Evolutionary conservation across 2,797 vertebrate genomes (phyloP).

Genomic region (Brotula barbata): DNA sequence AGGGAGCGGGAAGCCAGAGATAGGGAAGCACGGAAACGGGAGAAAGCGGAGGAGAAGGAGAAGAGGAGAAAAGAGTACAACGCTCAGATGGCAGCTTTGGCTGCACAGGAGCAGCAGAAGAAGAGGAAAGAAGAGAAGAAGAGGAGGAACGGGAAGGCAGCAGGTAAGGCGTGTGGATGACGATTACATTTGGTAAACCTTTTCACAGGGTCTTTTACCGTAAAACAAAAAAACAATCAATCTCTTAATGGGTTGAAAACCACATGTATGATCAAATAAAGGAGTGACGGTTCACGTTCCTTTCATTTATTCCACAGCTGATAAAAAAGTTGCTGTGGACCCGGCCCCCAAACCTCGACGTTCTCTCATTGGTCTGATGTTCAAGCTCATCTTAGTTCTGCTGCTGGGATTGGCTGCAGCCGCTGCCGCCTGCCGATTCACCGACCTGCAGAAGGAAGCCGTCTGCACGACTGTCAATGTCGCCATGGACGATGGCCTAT

Average conservation of each 20-base stretch:
- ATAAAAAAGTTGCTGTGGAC: conserved; percentile 70
- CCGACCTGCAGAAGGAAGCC: conserved; percentile 81
- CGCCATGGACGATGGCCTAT: conserved; percentile 80
- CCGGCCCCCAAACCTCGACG: conserved; percentile 66
- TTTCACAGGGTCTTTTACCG: too few species aligned
- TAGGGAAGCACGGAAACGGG: conserved; percentile 86
- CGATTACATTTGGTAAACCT: too few species aligned
- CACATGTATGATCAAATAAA: too few species aligned
- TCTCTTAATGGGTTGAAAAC: too few species aligned
- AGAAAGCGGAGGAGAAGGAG: conserved; percentile 96
- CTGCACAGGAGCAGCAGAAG: conserved; percentile 81
- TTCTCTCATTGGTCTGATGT: conserved; percentile 77
- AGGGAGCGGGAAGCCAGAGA: conserved; percentile 88
- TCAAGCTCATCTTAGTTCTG: conserved; percentile 83
- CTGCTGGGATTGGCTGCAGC: conserved; percentile 75
- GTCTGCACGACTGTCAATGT: conserved; percentile 82
- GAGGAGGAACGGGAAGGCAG: conserved; percentile 78
- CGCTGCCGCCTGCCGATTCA: conserved; percentile 81
- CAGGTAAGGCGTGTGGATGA: conserved; percentile 51
- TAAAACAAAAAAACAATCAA: too few species aligned
- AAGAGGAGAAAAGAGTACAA: conserved; percentile 91
- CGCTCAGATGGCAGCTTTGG: conserved; percentile 83
- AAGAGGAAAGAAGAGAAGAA: conserved; percentile 86
- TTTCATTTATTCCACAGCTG: conserved; percentile 55
- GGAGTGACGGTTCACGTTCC: background rate